These are phyloP conservation scores for Saccostrea glomerata DNA, from an alignment of 1,140 invertebrate species.

Conservation along the genomic window DNA sequence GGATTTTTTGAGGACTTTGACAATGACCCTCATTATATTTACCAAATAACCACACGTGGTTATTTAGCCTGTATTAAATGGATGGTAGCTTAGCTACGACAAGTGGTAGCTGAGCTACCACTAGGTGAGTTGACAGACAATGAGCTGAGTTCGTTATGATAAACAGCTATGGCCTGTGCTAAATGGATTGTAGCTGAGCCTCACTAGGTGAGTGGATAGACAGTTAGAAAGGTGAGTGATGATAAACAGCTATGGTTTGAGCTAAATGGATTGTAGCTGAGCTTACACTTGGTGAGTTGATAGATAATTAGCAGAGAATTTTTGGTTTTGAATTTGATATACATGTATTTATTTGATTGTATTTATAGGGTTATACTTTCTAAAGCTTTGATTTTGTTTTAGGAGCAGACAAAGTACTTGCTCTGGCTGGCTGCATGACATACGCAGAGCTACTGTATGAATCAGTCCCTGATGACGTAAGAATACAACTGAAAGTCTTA, in stretches of 20 bases:
- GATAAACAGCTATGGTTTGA: slow-evolving; percentile 56
- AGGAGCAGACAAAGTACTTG: slow-evolving; percentile 73
- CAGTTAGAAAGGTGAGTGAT: background rate
- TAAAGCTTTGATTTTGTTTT: slow-evolving; percentile 43
- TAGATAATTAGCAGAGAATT: background rate
- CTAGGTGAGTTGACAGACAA: slow-evolving; percentile 58
- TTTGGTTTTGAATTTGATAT: too few species aligned
- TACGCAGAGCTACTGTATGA: slow-evolving; percentile 66
- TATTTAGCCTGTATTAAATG: slow-evolving; percentile 64
- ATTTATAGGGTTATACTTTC: too few species aligned
- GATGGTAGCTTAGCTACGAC: slow-evolving; percentile 67
- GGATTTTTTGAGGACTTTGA: too few species aligned
- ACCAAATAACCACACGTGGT: too few species aligned
- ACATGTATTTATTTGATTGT: too few species aligned
- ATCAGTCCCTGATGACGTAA: slow-evolving; percentile 60
- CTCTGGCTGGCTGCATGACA: slow-evolving; percentile 64
- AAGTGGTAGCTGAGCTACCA: slow-evolving; percentile 70
- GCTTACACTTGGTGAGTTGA: slow-evolving; percentile 65
- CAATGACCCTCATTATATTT: too few species aligned
- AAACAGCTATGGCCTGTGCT: slow-evolving; percentile 67
- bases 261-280: slow-evolving; percentile 68
- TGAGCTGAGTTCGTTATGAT: background rate
- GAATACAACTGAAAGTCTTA: background rate
- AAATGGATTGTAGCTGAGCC: slow-evolving; percentile 68
- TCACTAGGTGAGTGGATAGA: slow-evolving; percentile 60